A percentile compares a stretch with the other conserved stretches of the same genome.
Conservation (phyloP, 1,140 invertebrate genomes). For the Hypsibius dujardini region DNA sequence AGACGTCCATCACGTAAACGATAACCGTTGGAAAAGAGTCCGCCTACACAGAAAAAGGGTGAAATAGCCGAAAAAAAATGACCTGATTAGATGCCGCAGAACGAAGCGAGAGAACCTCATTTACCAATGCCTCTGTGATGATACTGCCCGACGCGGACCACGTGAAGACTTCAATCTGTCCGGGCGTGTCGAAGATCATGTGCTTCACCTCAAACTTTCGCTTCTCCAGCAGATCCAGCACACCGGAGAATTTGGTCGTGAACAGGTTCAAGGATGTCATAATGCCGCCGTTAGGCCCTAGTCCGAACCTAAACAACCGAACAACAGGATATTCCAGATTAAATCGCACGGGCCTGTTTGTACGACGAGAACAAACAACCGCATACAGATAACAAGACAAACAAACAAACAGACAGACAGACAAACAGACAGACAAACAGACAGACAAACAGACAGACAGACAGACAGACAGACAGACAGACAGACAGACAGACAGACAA, state of each 20-base stretch:
- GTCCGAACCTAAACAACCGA: slow-evolving; percentile 29
- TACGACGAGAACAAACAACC: too few species aligned
- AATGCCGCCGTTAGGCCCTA: slow-evolving; percentile 94
- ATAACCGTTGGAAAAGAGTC: slow-evolving; percentile 80
- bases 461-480: too few species aligned
- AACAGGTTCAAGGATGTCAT: slow-evolving; percentile 93
- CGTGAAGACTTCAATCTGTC: slow-evolving; percentile 96
- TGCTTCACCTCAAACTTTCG: slow-evolving; percentile 52
- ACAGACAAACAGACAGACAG: too few species aligned
- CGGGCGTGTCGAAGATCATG: slow-evolving; percentile 90
- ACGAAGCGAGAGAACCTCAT: neutral
- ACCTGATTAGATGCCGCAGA: neutral
- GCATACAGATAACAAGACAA: too few species aligned
- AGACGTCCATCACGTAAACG: slow-evolving; percentile 85
- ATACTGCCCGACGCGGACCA: slow-evolving; percentile 97
- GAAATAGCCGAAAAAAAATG: neutral
- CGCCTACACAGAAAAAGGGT: slow-evolving; percentile 39
- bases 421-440: too few species aligned
- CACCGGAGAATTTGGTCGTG: slow-evolving; percentile 74
- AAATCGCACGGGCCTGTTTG: too few species aligned
- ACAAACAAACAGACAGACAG: too few species aligned
- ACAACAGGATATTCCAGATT: neutral
- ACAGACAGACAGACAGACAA: too few species aligned
- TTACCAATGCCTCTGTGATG: slow-evolving; percentile 68
- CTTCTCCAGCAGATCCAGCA: slow-evolving; percentile 53